phyloP scores from a whole-genome alignment of 1,140 invertebrate species.

The Bradysia coprophila region DNA sequence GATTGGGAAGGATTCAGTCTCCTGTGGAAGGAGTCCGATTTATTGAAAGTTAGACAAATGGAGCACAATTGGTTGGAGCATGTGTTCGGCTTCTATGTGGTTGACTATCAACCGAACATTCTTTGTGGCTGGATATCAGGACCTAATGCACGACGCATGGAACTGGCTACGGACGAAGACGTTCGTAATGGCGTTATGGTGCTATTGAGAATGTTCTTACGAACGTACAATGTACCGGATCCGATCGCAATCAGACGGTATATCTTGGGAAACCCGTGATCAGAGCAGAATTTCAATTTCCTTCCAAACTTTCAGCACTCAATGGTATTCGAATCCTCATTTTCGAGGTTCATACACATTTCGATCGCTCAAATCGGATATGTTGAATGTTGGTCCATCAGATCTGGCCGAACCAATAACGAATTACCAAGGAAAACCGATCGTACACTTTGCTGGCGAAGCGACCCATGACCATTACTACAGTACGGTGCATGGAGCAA shows the following conservation, averaged over 20 bases:
- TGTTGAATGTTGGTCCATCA: constrained; percentile 24
- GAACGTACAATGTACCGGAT: constrained; percentile 13
- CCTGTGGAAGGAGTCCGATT: constrained; percentile 31
- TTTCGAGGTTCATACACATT: constrained; percentile 52
- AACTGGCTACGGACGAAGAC: constrained; percentile 27
- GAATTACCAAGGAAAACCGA: constrained; percentile 25
- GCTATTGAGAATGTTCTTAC: constrained; percentile 25
- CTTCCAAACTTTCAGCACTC: constrained; percentile 28
- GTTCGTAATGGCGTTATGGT: constrained; percentile 26
- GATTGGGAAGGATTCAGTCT: constrained; percentile 25
- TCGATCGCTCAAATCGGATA: constrained; percentile 34
- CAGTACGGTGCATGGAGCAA: constrained; percentile 63
- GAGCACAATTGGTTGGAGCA: constrained; percentile 35
- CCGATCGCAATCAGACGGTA: constrained; percentile 10
- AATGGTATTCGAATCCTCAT: constrained; percentile 47
- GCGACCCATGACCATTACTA: constrained; percentile 44
- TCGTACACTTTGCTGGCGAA: constrained; percentile 53
- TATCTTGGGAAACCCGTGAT: background rate
- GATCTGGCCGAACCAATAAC: constrained; percentile 34
- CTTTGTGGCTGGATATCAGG: constrained; percentile 44
- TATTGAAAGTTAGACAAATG: constrained; percentile 16
- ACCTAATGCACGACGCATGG: constrained; percentile 31
- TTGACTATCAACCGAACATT: constrained; percentile 43
- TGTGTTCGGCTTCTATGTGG: constrained; percentile 43
- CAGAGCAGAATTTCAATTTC: background rate